Evolutionary conservation across 2,888 invertebrate species (phyloP).

Genomic region (Tineola bisselliella): DNA sequence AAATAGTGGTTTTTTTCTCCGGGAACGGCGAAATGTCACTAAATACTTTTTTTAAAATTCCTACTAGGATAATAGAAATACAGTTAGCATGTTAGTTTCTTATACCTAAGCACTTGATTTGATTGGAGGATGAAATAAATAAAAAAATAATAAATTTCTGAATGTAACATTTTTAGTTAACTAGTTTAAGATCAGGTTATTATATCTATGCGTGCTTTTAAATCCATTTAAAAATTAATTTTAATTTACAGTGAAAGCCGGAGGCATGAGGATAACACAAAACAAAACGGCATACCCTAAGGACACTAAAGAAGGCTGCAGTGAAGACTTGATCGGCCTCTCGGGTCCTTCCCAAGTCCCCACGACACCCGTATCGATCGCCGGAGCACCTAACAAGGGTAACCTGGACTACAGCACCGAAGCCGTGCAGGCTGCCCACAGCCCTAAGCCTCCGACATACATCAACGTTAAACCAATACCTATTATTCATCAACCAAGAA

Average conservation of each 20-base stretch:
- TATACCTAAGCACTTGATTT: too few relatives aligned
- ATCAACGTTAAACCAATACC: conserved; percentile 71
- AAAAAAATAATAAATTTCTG: too few relatives aligned
- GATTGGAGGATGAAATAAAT: too few relatives aligned
- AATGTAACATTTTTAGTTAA: too few relatives aligned
- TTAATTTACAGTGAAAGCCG: conserved; percentile 79
- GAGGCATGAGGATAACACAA: conserved; percentile 92
- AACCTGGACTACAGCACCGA: conserved; percentile 90
- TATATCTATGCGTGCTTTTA: too few relatives aligned
- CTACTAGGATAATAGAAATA: too few relatives aligned
- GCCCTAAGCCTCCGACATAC: conserved; percentile 78
- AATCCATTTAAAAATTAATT: too few relatives aligned
- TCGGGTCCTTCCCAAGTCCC: conserved; percentile 80
- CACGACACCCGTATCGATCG: conserved; percentile 77
- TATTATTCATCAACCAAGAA: conserved; percentile 88
- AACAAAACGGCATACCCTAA: conserved; percentile 78
- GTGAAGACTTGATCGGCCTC: conserved; percentile 77
- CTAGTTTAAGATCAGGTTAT: background rate
- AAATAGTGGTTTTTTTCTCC: too few relatives aligned
- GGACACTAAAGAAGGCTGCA: conserved; percentile 69
- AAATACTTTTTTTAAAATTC: too few relatives aligned
- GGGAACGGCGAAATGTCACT: too few relatives aligned
- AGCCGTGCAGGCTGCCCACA: conserved; percentile 86
- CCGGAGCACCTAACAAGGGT: conserved; percentile 83
- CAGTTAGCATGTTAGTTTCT: too few relatives aligned